Base-by-base conservation (phyloP, 2,113 vertebrate genomes). In the Leiothrix lutea region DNA sequence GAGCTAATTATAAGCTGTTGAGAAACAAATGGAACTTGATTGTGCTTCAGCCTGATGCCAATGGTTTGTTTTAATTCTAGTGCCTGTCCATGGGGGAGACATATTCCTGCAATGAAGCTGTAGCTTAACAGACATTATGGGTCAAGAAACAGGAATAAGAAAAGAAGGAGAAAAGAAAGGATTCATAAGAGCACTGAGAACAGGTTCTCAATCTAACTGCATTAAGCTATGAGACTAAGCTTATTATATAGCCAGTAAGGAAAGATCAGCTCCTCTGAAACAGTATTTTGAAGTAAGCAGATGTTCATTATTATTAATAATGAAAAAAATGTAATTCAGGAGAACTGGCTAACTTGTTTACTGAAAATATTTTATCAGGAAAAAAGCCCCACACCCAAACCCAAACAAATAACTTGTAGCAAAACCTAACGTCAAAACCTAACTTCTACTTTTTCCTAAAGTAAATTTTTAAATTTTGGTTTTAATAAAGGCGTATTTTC, bases 21-120 rank as follows among this genome's bases (percentile, higher is more conserved):
- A 84, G 72, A 81, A 94, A 78, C 53, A 56, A 92, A 84, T 12
- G 25, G 77, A 87, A 80, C 45, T 74, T 84, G 22, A 70, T 25
- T 0, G 0, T 75, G 24, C 31, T 89, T 61, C 75, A 64, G 57
- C 26, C 38, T 88, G n/a, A 78, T 60, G 56, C 35, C 53, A 79
- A 3, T 61, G 18, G 6, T 36, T 70, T 81, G 38, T 61, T 81
- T 88, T 88, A 66, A 69, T 78, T 86, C 25, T 84, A 78, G 35
- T 26, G 48, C 40, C 25, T 0, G 1, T 20, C 56, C 14, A n/a
- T 4, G 6, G 21, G 20, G 22, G 8, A 57, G 25, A 50, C 25
- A 42, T 31, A 42, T 33, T 81, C 75, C 50, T 85, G 53, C 47
- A 89, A 53, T 42, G 28, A 89, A 75, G 53, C 25, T 50, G 22